Base-by-base conservation (phyloP, 2,113 vertebrate genomes). In the Phocoena sinus region DNA sequence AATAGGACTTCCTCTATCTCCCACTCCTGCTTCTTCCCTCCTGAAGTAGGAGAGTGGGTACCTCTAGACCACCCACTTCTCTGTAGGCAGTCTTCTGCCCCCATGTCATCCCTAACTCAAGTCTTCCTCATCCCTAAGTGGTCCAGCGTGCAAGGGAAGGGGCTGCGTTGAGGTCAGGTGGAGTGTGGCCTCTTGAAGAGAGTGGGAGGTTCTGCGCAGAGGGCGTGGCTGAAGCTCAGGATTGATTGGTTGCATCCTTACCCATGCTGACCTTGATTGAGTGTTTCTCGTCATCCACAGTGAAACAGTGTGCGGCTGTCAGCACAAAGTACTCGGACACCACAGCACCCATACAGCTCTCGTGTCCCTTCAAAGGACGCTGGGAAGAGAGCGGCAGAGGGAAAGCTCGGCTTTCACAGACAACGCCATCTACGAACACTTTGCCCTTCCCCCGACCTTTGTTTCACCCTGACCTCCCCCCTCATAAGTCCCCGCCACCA, bases 291-390 rank as follows among this genome's bases (percentile, higher is more conserved):
- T 98, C 98, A 0, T 98, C 95, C 18, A 98, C 95, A 1, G 95
- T 98, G 89, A 99, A 99, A 94, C 99, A 99, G 96, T 99, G 99
- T 65, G 99, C 99, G 0, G 99, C 99, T 0, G 99, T 99, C 98
- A 99, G 97, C 84, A 99, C 98, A 95, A 98, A 99, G 91, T 98
- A 98, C 79, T 97, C 95, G 0, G 98, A 99, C 95, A 99, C 70
- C 47, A 99, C 98, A 5, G 99, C 98, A 41, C 99, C 99, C 91
- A 98, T 98, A 68, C 99, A 99, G 60, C 17, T 95, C 65, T 98
- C 98, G 0, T 67, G 47, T 25, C 89, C 94, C 41, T 89, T 92
- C 0, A 20, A 36, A 10, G 96, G 74, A 26, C 98, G 97, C 98
- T 98, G 56, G 77, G 13, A 14, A 65, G 21, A 77, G 56, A 87